phyloP scores from a whole-genome alignment of 1,140 invertebrate genomes.

The Spodoptera litura region DNA sequence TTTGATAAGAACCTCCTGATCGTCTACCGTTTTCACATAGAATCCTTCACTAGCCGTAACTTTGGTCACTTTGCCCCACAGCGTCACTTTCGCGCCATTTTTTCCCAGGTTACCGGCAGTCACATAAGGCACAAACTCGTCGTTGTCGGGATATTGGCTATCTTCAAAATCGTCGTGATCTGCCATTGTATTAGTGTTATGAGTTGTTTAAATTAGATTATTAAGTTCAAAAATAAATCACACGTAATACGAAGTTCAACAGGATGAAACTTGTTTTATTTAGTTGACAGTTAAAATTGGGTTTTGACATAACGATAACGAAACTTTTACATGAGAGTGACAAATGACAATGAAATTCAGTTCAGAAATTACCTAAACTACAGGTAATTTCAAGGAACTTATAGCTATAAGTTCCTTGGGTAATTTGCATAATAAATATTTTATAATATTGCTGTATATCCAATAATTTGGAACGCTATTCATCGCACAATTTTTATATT shows the following conservation, averaged over 20 bases:
- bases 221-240: no score
- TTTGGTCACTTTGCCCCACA: constrained; percentile 82
- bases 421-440: no score
- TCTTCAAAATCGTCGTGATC: constrained; percentile 82
- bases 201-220: background rate
- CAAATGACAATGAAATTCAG: no score
- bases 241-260: background rate
- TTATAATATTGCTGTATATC: no score
- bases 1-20: constrained; percentile 78
- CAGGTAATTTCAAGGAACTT: no score
- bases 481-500: no score
- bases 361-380: no score
- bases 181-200: constrained; percentile 62
- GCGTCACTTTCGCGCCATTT: constrained; percentile 80
- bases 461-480: no score
- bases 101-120: constrained; percentile 77
- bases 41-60: constrained; percentile 79
- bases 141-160: constrained; percentile 80
- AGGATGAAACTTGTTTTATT: constrained; percentile 4
- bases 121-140: constrained; percentile 81
- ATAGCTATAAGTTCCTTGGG: no score
- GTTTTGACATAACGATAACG: background rate
- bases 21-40: constrained; percentile 79
- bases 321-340: background rate
- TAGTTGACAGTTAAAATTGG: background rate